These are phyloP conservation scores for Microctenopoma stevenorrisi DNA, from an alignment of 2,797 vertebrate genomes.

Conservation along the genomic window DNA sequence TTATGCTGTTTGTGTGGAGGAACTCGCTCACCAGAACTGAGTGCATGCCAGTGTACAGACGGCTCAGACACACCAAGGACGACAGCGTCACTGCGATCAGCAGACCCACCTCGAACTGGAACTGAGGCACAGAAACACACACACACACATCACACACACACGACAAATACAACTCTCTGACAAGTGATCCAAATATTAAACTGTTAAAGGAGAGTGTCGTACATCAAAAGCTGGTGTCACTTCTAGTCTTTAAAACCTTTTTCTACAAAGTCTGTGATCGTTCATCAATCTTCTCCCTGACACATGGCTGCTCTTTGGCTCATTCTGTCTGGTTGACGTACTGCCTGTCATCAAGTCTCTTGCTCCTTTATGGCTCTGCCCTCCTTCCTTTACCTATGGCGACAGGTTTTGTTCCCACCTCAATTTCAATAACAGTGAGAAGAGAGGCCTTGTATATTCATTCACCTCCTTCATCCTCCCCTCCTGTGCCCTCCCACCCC, in stretches of 20 bases:
- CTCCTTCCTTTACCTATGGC: slow-evolving; percentile 58
- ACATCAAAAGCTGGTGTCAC: not conserved
- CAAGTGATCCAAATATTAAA: slow-evolving; percentile 8
- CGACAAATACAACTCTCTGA: not conserved
- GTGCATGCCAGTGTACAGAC: slow-evolving; percentile 98
- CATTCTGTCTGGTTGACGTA: slow-evolving; percentile 34
- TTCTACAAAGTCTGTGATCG: slow-evolving; percentile 15
- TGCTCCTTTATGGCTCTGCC: slow-evolving; percentile 48
- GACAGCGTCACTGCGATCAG: slow-evolving; percentile 86
- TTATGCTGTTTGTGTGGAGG: slow-evolving; percentile 36
- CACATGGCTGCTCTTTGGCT: slow-evolving; percentile 28
- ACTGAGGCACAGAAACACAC: slow-evolving; percentile 78
- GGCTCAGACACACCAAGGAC: slow-evolving; percentile 91
- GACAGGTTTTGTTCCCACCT: slow-evolving; percentile 53
- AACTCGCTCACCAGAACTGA: slow-evolving; percentile 91
- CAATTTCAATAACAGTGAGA: slow-evolving; percentile 79
- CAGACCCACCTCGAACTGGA: slow-evolving; percentile 88
- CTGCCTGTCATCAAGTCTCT: slow-evolving; percentile 39
- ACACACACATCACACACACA: slow-evolving; percentile 24
- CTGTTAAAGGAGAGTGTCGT: not conserved
- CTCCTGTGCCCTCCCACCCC: slow-evolving; percentile 35
- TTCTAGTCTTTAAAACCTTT: not conserved
- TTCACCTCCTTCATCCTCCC: slow-evolving; percentile 58
- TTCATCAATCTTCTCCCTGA: slow-evolving; percentile 32
- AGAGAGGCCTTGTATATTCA: slow-evolving; percentile 73